Conservation (phyloP, 2,113 vertebrate species). For the Datnioides undecimradiatus region DNA sequence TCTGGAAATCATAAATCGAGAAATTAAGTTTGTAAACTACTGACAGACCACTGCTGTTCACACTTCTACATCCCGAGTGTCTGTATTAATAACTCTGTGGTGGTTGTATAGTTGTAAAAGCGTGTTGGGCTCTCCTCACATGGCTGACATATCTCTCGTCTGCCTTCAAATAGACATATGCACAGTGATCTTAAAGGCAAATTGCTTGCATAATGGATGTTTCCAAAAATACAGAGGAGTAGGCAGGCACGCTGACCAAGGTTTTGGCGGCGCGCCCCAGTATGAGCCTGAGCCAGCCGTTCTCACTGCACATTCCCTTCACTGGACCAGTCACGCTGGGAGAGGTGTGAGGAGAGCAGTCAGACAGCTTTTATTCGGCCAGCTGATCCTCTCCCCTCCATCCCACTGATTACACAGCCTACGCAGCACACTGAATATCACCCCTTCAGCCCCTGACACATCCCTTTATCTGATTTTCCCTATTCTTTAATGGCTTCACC, state of each 20-base stretch:
- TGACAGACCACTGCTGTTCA: constrained; percentile 44
- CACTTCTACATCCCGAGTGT: constrained; percentile 22
- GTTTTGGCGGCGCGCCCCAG: constrained; percentile 72
- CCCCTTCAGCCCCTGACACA: constrained; percentile 6
- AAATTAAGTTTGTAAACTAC: constrained; percentile 39
- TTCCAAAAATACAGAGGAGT: constrained; percentile 82
- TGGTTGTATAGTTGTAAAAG: constrained; percentile 27
- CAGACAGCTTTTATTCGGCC: constrained; percentile 64
- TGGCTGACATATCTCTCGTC: constrained; percentile 61
- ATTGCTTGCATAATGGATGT: constrained; percentile 82
- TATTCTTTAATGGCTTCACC: constrained; percentile 40
- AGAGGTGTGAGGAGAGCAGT: constrained; percentile 71
- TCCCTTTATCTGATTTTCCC: constrained; percentile 22
- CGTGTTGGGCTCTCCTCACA: constrained; percentile 26
- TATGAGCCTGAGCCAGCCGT: constrained; percentile 62
- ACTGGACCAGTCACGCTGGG: constrained; percentile 56
- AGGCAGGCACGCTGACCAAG: constrained; percentile 72
- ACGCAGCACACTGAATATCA: constrained; percentile 9
- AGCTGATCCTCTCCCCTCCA: constrained; percentile 51
- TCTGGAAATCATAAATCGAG: constrained; percentile 35
- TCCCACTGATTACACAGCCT: constrained; percentile 52
- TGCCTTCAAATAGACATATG: constrained; percentile 50
- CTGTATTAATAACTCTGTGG: constrained; percentile 34
- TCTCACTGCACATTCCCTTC: constrained; percentile 63
- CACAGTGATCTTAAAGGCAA: constrained; percentile 75